A percentile compares a stretch with the other conserved stretches of the same genome.
These are phyloP conservation scores for Catotricha subobsoleta DNA, from an alignment of 2,888 invertebrate species.

Conservation along the genomic window DNA sequence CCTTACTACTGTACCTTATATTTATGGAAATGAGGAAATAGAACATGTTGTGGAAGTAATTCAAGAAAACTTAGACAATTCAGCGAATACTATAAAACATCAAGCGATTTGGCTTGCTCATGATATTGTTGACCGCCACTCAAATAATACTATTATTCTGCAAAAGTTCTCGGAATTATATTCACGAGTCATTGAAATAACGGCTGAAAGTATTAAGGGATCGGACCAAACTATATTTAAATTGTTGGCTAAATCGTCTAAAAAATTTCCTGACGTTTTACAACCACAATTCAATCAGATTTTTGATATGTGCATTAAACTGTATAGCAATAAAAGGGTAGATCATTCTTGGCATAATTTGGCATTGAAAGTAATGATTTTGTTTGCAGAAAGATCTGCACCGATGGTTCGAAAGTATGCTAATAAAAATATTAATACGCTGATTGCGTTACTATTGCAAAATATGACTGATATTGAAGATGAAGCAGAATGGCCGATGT, in stretches of 20 bases:
- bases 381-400: conserved; percentile 76
- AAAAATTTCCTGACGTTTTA: conserved; percentile 81
- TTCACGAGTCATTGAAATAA: conserved; percentile 53
- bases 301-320: conserved; percentile 75
- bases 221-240: conserved; percentile 85
- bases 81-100: conserved; percentile 55
- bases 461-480: conserved; percentile 94
- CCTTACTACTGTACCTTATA: conserved; percentile 91
- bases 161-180: conserved; percentile 77
- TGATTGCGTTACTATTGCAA: conserved; percentile 71
- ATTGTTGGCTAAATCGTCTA: conserved; percentile 84
- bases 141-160: conserved; percentile 78
- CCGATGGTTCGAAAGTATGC: conserved; percentile 92
- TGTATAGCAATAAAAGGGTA: conserved; percentile 49
- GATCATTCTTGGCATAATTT: conserved; percentile 77
- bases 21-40: conserved; percentile 89
- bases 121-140: conserved; percentile 80
- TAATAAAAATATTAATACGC: conserved; percentile 57
- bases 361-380: conserved; percentile 72
- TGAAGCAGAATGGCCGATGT: conserved; percentile 71
- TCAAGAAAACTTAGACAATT: conserved; percentile 83
- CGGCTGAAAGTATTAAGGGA: conserved; percentile 61
- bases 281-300: conserved; percentile 71
- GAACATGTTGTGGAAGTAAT: conserved; percentile 84
- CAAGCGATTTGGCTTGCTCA: conserved; percentile 72